phyloP scores from a whole-genome alignment of 2,113 vertebrate genomes.

The Charina bottae region DNA sequence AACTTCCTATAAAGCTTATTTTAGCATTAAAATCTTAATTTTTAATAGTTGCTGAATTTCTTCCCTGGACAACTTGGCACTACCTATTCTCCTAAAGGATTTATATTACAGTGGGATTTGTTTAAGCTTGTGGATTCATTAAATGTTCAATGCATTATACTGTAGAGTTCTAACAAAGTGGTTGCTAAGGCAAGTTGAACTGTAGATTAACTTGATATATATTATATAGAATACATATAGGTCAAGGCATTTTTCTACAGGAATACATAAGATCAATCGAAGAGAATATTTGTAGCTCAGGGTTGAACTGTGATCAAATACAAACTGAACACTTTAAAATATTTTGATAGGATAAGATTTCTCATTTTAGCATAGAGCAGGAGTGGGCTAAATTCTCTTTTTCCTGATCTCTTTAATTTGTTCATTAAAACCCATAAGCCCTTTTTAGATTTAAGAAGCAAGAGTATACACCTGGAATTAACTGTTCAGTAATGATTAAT shows the following conservation, averaged over 20 bases:
- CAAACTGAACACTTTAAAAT: background rate
- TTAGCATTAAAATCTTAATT: background rate
- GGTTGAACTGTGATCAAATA: no score
- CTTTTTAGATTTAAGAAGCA: background rate
- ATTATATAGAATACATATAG: background rate
- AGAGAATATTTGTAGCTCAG: no score
- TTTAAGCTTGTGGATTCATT: constrained; percentile 6
- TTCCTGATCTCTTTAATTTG: background rate
- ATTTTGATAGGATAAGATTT: background rate
- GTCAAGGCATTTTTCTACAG: background rate
- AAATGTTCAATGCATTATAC: constrained; percentile 22
- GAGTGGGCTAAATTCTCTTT: background rate
- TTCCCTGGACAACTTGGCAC: background rate
- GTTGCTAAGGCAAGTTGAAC: background rate
- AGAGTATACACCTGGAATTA: background rate
- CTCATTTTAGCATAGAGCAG: background rate
- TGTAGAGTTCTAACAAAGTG: constrained; percentile 18
- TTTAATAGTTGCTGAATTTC: background rate
- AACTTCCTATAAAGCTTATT: background rate
- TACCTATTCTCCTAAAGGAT: no score
- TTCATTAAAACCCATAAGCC: background rate
- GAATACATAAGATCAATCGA: background rate
- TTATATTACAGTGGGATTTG: constrained; percentile 3
- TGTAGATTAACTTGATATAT: background rate
- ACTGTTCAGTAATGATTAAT: background rate